phyloP scores from a whole-genome alignment of 92 coral and sea anemone species.

The Paragorgia papillata region DNA sequence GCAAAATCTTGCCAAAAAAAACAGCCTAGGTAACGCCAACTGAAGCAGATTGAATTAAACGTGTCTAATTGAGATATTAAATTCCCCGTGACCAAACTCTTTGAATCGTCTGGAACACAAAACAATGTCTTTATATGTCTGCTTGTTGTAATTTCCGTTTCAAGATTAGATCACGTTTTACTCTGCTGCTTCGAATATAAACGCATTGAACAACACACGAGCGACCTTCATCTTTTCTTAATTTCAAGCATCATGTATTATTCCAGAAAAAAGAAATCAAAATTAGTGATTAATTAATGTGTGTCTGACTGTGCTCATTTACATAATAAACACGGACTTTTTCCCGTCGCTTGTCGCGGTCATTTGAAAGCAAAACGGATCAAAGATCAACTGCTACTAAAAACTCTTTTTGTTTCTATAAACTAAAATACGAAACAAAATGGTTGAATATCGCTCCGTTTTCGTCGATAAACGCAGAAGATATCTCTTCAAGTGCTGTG shows the following conservation, averaged over 20 bases:
- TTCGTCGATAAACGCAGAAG: background rate
- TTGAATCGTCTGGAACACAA: conserved; percentile 28
- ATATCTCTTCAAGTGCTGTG: conserved; percentile 8
- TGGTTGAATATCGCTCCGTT: background rate
- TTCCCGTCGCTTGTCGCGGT: background rate
- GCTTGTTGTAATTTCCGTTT: conserved; percentile 19
- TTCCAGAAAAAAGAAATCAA: conserved; percentile 33
- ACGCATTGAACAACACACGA: conserved; percentile 3
- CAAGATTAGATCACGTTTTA: conserved; percentile 4
- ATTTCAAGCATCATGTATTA: conserved; percentile 8
- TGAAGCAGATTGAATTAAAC: conserved; percentile 29
- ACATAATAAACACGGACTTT: conserved; percentile 41
- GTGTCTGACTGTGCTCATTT: conserved; percentile 46
- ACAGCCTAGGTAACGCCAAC: background rate
- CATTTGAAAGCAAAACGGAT: background rate
- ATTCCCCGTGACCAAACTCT: conserved; percentile 18
- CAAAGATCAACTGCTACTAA: background rate
- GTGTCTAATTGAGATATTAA: conserved; percentile 41
- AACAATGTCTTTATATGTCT: conserved; percentile 22
- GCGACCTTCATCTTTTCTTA: background rate
- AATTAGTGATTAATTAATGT: conserved; percentile 45
- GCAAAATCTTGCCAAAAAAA: background rate
- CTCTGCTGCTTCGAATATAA: background rate
- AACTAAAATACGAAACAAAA: background rate
- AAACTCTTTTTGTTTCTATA: background rate